A percentile compares a stretch with the other conserved stretches of the same genome.
phyloP scores from a whole-genome alignment of 2,113 vertebrate species.

The Grantiella picta region DNA sequence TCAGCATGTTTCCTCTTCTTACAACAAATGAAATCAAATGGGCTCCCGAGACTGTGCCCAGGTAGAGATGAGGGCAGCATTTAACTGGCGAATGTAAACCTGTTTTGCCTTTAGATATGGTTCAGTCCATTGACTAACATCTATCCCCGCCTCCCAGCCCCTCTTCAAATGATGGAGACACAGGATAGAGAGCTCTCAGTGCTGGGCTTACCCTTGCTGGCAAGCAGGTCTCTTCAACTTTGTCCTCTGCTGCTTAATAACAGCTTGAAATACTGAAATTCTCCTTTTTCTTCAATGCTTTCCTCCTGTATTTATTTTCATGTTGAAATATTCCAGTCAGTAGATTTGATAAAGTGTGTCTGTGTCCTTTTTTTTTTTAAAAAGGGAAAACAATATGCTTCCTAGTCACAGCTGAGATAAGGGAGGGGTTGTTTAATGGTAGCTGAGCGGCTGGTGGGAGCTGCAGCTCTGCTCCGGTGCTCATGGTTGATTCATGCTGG shows the following conservation, averaged over 20 bases:
- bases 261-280: not conserved
- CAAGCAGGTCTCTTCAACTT: slow-evolving; percentile 75
- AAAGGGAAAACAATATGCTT: not conserved
- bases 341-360: not conserved
- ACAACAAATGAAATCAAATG: not conserved
- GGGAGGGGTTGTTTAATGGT: slow-evolving; percentile 13
- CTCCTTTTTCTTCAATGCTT: not conserved
- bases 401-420: not conserved
- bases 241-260: slow-evolving; percentile 42
- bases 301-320: not conserved
- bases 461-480: not conserved
- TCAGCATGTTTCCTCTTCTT: not conserved
- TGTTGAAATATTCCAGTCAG: not conserved
- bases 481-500: slow-evolving; percentile 34
- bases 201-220: slow-evolving; percentile 59
- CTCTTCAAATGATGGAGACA: slow-evolving; percentile 72
- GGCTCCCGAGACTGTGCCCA: not conserved
- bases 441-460: not conserved
- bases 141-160: slow-evolving; percentile 69
- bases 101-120: slow-evolving; percentile 60
- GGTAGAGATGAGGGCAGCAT: not conserved
- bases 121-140: slow-evolving; percentile 74
- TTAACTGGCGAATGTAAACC: not conserved
- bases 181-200: slow-evolving; percentile 62
- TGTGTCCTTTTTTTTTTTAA: not conserved